Percentiles rank a stretch among this genome's conserved stretches.
Conservation (phyloP, 2,888 invertebrate genomes). For the Stenchaetothrips biformis region DNA sequence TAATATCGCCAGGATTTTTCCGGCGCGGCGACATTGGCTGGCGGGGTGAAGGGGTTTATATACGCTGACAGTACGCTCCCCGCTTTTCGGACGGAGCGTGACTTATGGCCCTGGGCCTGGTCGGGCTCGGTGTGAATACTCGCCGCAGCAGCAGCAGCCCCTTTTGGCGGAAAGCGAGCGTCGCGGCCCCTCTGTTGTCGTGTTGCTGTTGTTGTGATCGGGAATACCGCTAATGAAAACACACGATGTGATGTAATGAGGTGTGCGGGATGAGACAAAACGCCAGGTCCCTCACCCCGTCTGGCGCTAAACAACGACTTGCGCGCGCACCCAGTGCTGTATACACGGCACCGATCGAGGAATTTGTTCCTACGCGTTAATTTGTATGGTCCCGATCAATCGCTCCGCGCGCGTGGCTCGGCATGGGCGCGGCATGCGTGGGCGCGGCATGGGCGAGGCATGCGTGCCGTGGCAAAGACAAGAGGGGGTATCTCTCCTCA, state of each 20-base stretch:
- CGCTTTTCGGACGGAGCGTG: slow-evolving; percentile 2
- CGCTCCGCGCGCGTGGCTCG: background rate
- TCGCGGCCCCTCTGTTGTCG: background rate
- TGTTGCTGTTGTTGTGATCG: background rate
- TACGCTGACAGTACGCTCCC: slow-evolving; percentile 2
- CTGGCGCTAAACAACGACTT: too few relatives aligned
- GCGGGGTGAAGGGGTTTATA: background rate
- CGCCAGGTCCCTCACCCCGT: too few relatives aligned
- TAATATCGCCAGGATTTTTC: background rate
- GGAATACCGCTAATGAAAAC: slow-evolving; percentile 25
- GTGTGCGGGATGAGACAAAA: background rate
- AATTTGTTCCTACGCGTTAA: background rate
- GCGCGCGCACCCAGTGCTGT: too few relatives aligned
- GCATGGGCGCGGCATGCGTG: background rate
- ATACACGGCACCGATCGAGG: background rate
- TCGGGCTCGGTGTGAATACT: background rate
- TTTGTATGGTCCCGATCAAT: background rate
- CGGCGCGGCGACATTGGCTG: background rate
- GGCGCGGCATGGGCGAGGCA: too few relatives aligned
- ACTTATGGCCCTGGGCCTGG: background rate
- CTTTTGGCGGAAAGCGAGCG: background rate
- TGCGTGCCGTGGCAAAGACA: too few relatives aligned
- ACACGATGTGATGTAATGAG: slow-evolving; percentile 23
- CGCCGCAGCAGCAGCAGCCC: background rate
- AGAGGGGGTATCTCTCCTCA: too few relatives aligned